Evolutionary conservation across 2,113 vertebrate genomes (phyloP).

Genomic region (Larimichthys polyactis): DNA sequence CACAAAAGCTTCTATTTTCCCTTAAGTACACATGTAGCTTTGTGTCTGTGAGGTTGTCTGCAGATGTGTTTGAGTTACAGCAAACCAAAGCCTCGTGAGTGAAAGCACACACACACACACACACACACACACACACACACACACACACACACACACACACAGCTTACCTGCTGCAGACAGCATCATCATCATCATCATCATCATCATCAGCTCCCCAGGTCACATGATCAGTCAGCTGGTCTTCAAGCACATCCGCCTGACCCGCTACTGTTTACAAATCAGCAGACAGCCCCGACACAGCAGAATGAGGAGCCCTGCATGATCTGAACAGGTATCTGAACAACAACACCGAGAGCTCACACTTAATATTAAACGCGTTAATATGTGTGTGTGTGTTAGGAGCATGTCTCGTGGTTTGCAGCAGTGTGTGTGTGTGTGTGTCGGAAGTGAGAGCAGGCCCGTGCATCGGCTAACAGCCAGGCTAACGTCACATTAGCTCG

Average conservation of each 20-base stretch:
- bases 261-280: constrained; percentile 79
- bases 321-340: constrained; percentile 65
- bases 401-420: neutral
- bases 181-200: no score
- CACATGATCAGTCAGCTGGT: constrained; percentile 80
- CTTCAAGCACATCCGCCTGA: constrained; percentile 69
- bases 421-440: constrained; percentile 22
- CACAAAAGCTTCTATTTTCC: neutral
- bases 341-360: neutral
- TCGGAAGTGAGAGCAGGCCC: constrained; percentile 67
- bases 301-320: constrained; percentile 70
- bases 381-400: neutral
- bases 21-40: neutral
- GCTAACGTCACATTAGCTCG: constrained; percentile 36
- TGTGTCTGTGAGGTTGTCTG: neutral
- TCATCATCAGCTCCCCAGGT: neutral
- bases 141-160: no score
- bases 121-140: no score
- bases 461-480: constrained; percentile 29
- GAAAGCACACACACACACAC: no score
- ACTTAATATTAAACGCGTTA: no score
- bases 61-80: neutral
- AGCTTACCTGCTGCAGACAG: no score
- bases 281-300: constrained; percentile 29
- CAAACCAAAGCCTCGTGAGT: neutral